Conservation (phyloP, 1,140 invertebrate species). For the Danaus melanippus region DNA sequence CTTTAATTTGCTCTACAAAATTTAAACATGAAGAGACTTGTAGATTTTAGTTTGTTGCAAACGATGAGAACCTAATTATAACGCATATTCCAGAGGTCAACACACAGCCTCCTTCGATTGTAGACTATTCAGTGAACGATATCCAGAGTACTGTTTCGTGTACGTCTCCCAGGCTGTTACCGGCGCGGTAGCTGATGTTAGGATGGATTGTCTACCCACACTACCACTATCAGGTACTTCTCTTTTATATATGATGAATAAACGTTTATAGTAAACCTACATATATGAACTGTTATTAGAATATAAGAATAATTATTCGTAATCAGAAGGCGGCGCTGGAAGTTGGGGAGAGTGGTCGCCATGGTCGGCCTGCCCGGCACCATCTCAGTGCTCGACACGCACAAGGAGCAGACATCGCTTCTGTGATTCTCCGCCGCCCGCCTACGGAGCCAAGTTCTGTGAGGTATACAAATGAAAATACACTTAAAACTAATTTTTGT, state of each 20-base stretch:
- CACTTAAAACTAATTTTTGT: too few relatives aligned
- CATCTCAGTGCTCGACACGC: slow-evolving; percentile 79
- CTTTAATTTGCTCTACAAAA: too few relatives aligned
- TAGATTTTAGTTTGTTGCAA: too few relatives aligned
- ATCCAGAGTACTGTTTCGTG: slow-evolving; percentile 88
- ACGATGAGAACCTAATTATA: too few relatives aligned
- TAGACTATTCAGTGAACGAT: slow-evolving; percentile 85
- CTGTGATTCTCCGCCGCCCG: slow-evolving; percentile 86
- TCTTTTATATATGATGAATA: too few relatives aligned
- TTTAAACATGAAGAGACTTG: too few relatives aligned
- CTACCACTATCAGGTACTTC: slow-evolving; percentile 80
- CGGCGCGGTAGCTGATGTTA: slow-evolving; percentile 84
- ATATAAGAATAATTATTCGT: slow-evolving; percentile 1
- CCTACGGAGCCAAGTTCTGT: slow-evolving; percentile 88
- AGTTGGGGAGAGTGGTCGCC: slow-evolving; percentile 87
- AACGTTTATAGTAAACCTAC: too few relatives aligned
- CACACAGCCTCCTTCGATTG: slow-evolving; percentile 85
- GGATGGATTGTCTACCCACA: slow-evolving; percentile 86
- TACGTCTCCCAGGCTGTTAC: slow-evolving; percentile 87
- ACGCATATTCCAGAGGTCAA: slow-evolving; percentile 70
- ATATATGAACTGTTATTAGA: too few relatives aligned
- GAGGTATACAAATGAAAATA: slow-evolving; percentile 64
- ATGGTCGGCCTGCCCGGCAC: slow-evolving; percentile 87
- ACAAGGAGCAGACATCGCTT: slow-evolving; percentile 85
- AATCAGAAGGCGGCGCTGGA: slow-evolving; percentile 80